Evolutionary conservation across 1,140 invertebrate species (phyloP).

Genomic region (Sarcophaga bullata): DNA sequence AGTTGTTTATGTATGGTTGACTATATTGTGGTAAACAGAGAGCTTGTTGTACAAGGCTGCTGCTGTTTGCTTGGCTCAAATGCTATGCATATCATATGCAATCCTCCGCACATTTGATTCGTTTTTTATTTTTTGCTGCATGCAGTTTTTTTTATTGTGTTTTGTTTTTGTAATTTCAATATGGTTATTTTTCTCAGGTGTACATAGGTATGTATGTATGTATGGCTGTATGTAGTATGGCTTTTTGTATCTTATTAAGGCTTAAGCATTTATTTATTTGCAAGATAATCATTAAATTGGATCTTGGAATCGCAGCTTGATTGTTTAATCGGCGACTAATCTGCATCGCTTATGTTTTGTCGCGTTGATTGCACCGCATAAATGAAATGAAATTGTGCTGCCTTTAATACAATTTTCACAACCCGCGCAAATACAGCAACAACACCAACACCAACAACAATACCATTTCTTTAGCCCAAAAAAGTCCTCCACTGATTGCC

Average conservation of each 20-base stretch:
- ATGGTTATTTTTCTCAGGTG: conserved; percentile 7
- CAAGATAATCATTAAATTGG: conserved; percentile 35
- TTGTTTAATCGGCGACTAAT: conserved; percentile 42
- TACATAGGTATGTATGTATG: background rate
- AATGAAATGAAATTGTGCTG: conserved; percentile 37
- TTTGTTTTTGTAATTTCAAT: background rate
- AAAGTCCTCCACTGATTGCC: background rate
- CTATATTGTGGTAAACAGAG: background rate
- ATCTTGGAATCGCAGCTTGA: conserved; percentile 38
- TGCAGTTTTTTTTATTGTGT: too few species aligned
- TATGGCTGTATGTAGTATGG: background rate
- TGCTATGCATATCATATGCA: conserved; percentile 11
- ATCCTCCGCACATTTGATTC: conserved; percentile 7
- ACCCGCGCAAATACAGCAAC: background rate
- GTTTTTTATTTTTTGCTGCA: background rate
- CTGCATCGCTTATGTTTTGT: conserved; percentile 26
- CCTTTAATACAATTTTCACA: conserved; percentile 30
- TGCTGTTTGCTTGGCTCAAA: background rate
- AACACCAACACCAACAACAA: too few species aligned
- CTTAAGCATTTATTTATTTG: conserved; percentile 20
- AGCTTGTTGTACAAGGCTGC: too few species aligned
- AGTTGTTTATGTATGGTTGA: background rate
- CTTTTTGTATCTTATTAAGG: conserved; percentile 24
- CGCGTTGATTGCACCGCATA: conserved; percentile 18
- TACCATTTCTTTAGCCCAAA: background rate